A percentile compares a stretch with the other conserved stretches of the same genome.
Evolutionary conservation across 1,140 invertebrate genomes (phyloP).

Genomic region (Aphaenogaster floridana): DNA sequence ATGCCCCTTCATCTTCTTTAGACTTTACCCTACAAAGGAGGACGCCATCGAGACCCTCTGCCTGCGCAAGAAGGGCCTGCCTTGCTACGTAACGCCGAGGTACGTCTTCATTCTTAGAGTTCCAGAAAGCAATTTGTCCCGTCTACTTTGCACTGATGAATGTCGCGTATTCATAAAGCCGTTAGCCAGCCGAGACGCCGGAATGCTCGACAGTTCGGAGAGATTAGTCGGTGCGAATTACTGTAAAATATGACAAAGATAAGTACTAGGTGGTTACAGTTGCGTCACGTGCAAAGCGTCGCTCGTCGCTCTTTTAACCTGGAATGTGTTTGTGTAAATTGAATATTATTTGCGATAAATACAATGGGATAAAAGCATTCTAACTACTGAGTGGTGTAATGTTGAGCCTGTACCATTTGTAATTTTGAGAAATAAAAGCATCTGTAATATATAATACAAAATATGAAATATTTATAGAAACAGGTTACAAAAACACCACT

Average conservation of each 20-base stretch:
- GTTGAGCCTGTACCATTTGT: background rate
- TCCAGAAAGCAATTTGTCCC: conserved; percentile 60
- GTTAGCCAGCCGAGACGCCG: conserved; percentile 12
- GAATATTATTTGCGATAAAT: conserved; percentile 45
- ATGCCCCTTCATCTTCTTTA: conserved; percentile 24
- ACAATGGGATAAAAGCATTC: conserved; percentile 11
- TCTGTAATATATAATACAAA: background rate
- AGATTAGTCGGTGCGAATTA: conserved; percentile 49
- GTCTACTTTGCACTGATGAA: conserved; percentile 47
- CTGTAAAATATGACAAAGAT: conserved; percentile 46
- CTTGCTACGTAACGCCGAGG: background rate
- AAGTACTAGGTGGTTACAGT: conserved; percentile 10
- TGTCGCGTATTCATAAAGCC: conserved; percentile 48
- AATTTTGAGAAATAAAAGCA: background rate
- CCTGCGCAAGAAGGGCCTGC: background rate
- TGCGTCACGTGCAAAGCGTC: conserved; percentile 26
- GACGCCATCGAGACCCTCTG: conserved; percentile 28
- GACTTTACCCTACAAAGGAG: conserved; percentile 15
- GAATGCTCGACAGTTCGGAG: conserved; percentile 38
- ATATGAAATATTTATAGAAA: conserved; percentile 9
- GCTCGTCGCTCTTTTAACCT: conserved; percentile 4
- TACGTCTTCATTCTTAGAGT: conserved; percentile 58
- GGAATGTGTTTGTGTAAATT: conserved; percentile 20
- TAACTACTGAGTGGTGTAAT: background rate
- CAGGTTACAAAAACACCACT: background rate